Conservation (phyloP, 37 sponge, comb jelly and placozoan genomes). For the Lycopodina hypogea region DNA sequence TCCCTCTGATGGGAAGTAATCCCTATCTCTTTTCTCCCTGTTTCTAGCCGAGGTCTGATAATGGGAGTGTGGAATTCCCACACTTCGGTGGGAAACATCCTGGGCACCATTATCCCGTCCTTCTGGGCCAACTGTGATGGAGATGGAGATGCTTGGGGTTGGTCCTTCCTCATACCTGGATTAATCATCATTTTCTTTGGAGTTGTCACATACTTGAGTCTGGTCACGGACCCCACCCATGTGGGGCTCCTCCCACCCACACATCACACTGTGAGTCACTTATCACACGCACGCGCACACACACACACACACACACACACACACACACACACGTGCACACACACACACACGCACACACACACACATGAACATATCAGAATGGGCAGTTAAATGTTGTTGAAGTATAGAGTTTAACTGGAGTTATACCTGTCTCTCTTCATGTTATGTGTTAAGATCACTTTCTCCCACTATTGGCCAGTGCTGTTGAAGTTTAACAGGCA, state of each 20-base stretch:
- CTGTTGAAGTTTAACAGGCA: no score
- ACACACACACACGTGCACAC: no score
- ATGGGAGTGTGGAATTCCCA: slow-evolving; percentile 97
- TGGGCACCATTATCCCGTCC: slow-evolving; percentile 86
- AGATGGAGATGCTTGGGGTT: slow-evolving; percentile 11
- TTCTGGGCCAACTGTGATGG: slow-evolving; percentile 53
- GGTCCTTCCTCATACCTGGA: slow-evolving; percentile 69
- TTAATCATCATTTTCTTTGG: slow-evolving; percentile 54
- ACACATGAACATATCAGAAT: no score
- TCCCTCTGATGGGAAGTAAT: not conserved
- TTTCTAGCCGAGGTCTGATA: slow-evolving; percentile 76
- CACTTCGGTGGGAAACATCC: slow-evolving; percentile 94
- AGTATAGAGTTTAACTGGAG: no score
- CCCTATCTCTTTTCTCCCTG: not conserved
- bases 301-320: no score
- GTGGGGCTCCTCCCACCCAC: slow-evolving; percentile 58
- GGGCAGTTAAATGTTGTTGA: no score
- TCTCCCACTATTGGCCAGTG: no score
- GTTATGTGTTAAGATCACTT: no score
- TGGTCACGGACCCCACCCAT: slow-evolving; percentile 43
- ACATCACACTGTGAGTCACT: slow-evolving; percentile 34
- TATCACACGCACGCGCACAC: no score
- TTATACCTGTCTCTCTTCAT: no score
- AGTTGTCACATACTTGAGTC: slow-evolving; percentile 35
- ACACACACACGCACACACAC: no score